phyloP scores from a whole-genome alignment of 2,888 invertebrate species.

The Noctua pronuba region DNA sequence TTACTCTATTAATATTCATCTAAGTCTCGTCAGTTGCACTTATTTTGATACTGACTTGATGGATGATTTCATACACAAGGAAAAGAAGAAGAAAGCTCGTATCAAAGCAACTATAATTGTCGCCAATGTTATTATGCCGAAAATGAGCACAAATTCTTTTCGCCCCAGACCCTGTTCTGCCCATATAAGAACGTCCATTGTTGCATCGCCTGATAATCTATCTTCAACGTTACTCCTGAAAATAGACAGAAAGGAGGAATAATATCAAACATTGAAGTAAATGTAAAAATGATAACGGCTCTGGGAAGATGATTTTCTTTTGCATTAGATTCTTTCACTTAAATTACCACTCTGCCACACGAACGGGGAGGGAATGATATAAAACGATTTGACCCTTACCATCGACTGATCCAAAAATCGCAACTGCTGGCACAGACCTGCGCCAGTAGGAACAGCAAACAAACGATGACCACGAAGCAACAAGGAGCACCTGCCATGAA shows the following conservation, averaged over 20 bases:
- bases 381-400: constrained; percentile 69
- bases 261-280: background rate
- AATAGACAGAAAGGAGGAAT: constrained; percentile 17
- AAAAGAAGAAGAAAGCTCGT: constrained; percentile 92
- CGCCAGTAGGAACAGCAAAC: constrained; percentile 88
- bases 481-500: constrained; percentile 81
- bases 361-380: background rate
- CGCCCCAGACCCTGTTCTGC: constrained; percentile 79
- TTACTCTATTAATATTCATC: no score
- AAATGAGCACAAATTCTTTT: constrained; percentile 86
- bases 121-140: constrained; percentile 89
- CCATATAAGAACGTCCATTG: constrained; percentile 83
- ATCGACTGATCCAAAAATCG: constrained; percentile 87
- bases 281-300: no score
- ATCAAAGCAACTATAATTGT: constrained; percentile 91
- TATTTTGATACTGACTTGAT: constrained; percentile 86
- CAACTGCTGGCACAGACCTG: constrained; percentile 89
- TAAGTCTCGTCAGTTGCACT: no score
- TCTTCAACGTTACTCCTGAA: constrained; percentile 86
- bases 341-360: background rate
- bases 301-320: background rate
- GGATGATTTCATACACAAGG: constrained; percentile 92
- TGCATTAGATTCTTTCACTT: background rate
- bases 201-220: constrained; percentile 82
- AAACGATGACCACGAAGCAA: constrained; percentile 75